Evolutionary conservation across 2,888 invertebrate genomes (phyloP).

Genomic region (Aleiodes testaceus): DNA sequence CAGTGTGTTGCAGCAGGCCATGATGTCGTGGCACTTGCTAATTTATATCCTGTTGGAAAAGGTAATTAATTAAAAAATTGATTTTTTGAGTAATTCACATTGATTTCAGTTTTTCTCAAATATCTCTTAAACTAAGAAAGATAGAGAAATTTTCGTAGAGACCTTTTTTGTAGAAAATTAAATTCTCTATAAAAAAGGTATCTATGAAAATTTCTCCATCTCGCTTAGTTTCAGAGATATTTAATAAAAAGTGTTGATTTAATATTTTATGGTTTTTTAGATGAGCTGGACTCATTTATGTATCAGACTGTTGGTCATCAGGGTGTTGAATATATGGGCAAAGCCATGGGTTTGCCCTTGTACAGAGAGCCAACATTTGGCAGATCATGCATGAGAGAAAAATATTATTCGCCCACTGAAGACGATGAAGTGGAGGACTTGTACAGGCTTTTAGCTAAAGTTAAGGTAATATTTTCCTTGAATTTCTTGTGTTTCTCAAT

Average conservation of each 20-base stretch:
- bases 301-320: constrained; percentile 99
- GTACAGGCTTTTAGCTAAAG: constrained; percentile 83
- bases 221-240: too few species aligned
- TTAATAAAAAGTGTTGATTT: too few species aligned
- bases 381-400: constrained; percentile 84
- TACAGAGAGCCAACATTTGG: constrained; percentile 90
- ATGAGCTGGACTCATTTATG: constrained; percentile 98
- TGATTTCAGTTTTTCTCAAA: too few species aligned
- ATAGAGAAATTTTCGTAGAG: too few species aligned
- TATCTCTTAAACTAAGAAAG: too few species aligned
- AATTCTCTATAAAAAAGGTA: too few species aligned
- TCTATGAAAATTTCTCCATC: too few species aligned
- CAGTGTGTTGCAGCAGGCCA: constrained; percentile 97
- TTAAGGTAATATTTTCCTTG: constrained; percentile 77
- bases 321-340: constrained; percentile 91
- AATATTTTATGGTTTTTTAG: constrained; percentile 68
- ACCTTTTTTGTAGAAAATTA: too few species aligned
- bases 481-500: too few species aligned
- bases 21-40: constrained; percentile 95
- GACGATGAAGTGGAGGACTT: constrained; percentile 99
- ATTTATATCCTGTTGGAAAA: constrained; percentile 90
- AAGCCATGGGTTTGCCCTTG: constrained; percentile 94
- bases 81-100: constrained; percentile 39
- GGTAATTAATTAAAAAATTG: constrained; percentile 74
- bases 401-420: constrained; percentile 85